Evolutionary conservation across 53 echinoderm and acorn worm genomes (phyloP).

Genomic region (Hippasteria phrygiana): DNA sequence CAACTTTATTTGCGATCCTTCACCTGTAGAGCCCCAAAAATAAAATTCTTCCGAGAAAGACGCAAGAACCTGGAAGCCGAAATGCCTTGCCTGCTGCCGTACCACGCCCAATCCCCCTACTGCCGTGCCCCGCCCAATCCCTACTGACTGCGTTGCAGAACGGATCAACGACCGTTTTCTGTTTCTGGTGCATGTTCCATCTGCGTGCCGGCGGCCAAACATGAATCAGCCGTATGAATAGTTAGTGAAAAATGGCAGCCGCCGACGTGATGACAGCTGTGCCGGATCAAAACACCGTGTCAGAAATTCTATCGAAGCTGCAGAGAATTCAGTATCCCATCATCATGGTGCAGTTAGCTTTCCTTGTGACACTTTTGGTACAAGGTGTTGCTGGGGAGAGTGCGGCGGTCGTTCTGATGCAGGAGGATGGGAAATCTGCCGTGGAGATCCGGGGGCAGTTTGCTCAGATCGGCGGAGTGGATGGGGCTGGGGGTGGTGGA

Average conservation of each 20-base stretch:
- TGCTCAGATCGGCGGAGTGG: constrained; percentile 32
- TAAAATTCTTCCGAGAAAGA: no score
- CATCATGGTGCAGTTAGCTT: constrained; percentile 7
- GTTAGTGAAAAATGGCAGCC: no score
- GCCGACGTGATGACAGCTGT: neutral
- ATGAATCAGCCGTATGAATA: neutral
- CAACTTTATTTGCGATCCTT: no score
- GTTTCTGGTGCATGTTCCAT: neutral
- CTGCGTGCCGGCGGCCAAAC: no score
- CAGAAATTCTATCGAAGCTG: neutral
- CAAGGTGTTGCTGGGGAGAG: constrained; percentile 18
- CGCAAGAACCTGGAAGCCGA: no score
- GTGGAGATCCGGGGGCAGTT: constrained; percentile 52
- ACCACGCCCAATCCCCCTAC: no score
- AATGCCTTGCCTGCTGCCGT: no score
- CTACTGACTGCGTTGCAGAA: neutral
- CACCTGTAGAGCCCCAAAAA: no score
- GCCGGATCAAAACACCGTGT: neutral
- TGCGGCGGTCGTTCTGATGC: constrained; percentile 40
- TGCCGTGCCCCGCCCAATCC: neutral
- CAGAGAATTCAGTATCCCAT: neutral
- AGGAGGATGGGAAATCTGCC: neutral
- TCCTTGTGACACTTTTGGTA: neutral
- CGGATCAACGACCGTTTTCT: neutral
- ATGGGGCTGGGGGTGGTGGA: neutral